Evolutionary conservation across 2,797 vertebrate genomes (phyloP), one percentile per base, ranked within the genome.

Genomic region (Borostomias antarcticus): DNA sequence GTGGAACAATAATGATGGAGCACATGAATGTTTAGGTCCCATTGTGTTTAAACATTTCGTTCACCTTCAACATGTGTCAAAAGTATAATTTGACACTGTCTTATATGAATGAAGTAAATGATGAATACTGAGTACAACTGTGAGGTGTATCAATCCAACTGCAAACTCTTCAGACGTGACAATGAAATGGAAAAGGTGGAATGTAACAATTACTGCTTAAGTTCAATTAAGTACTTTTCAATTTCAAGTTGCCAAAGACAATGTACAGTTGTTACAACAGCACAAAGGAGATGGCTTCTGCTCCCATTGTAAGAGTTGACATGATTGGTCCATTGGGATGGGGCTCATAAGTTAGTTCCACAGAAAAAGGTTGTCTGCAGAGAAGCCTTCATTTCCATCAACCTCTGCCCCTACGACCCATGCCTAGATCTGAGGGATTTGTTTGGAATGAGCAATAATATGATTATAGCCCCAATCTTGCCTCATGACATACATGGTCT

Each of bases 271-370:
- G 13, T 43, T 5, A 43, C 40, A 15, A 17, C 40, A n/a, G 40
- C 40, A 43, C 40, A 43, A 4, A 43, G 40, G 6, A 40, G 15
- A 17, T 43, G 13, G 13, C n/a, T n/a, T 43, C n/a, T 43, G 40
- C 40, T 43, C 1, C 3, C 3, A n/a, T n/a, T 3, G 1, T 43
- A 43, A 33, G 32, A 58, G 33, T 21, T 58, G 32, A 23, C 32
- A 23, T 37, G 57, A 40, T 37, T 40, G 57, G 57, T 58, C 32
- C 57, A 3, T 35, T 35, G 33, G n/a, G 33, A 58, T 4, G 33
- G 21, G 15, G 21, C 21, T 9, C n/a, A 23, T 3, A 4, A 2
- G 21, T 11, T 37, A 7, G 5, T 10, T 51, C 21, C 48, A 51
- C 1, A 48, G 15, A 7, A 19, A 48, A n/a, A 8, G 6, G 21